Base-by-base conservation (phyloP, 1,140 invertebrate species). In the Pteromalus puparum region DNA sequence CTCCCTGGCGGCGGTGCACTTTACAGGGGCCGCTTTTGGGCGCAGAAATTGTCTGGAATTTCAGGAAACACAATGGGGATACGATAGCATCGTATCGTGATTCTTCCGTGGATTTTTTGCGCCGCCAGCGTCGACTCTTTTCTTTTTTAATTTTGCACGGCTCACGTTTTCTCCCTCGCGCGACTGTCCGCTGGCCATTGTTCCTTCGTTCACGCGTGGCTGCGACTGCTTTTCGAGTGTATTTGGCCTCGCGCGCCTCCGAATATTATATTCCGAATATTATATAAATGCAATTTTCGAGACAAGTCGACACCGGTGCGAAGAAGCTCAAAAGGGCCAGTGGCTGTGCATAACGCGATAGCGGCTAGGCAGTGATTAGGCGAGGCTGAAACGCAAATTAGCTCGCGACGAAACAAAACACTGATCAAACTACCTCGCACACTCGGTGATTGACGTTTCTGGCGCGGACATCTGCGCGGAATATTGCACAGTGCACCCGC, bases 371-470 rank as follows among this genome's bases (percentile, higher is more conserved):
- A 61, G 21, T 61, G 21, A 61, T 61, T 61, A 61, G 18, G 5
- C 53, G 53, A 7, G 18, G 18, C 21, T 18, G 21, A 61, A 21
- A 21, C 21, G 21, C 18, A 48, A 61, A 61, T 21, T 6, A 9
- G 53, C 53, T 61, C 61, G 77, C 67, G 68, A 26, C 73, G 81
- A 88, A 86, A 87, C 85, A 87, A 86, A 88, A 87, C 86, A 84
- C 81, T 86, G 85, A 87, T 88, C 85, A 87, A 87, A 77, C 74
- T 18, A 61, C 80, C 83, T 80, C 77, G 75, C 76, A 80, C 18
- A n/a, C 68, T 65, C 76, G 53, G 80, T 88, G 85, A 88, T 88
- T 88, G 88, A 87, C 87, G 81, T 87, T 87, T 86, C 83, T 87
- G 84, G 72, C 79, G 34, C 83, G 80, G 81, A 82, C 86, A 87